Conservation (phyloP, 2,888 invertebrate genomes). For the Caprella mutica region DNA sequence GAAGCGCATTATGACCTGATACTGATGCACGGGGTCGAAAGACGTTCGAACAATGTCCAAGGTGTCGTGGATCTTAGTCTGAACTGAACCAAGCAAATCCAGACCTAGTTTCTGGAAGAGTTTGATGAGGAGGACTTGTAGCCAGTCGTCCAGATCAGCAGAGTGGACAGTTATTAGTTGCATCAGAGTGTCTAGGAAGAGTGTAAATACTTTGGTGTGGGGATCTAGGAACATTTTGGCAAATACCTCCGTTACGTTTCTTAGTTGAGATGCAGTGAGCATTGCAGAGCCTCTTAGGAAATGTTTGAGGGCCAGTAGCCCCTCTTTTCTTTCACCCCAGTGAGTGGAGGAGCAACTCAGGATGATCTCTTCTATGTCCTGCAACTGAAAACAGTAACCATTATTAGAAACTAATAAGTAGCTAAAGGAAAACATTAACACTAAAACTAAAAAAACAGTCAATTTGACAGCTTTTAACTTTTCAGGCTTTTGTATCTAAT, state of each 20-base stretch:
- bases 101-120: constrained; percentile 81
- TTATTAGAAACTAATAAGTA: no score
- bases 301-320: constrained; percentile 51
- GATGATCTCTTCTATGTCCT: constrained; percentile 76
- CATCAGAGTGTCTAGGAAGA: constrained; percentile 84
- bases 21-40: constrained; percentile 51
- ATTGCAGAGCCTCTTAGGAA: constrained; percentile 48
- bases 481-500: no score
- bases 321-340: constrained; percentile 92
- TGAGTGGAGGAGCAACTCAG: constrained; percentile 75
- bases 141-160: constrained; percentile 80
- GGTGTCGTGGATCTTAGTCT: constrained; percentile 76
- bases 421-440: no score
- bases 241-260: constrained; percentile 80
- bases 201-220: constrained; percentile 81
- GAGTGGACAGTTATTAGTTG: constrained; percentile 78
- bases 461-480: no score
- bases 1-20: constrained; percentile 55
- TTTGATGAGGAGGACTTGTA: constrained; percentile 77
- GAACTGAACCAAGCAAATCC: constrained; percentile 81
- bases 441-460: no score
- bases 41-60: constrained; percentile 60
- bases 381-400: constrained; percentile 36
- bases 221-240: constrained; percentile 96
- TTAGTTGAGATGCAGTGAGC: constrained; percentile 57